Conservation (phyloP, 2,888 invertebrate species). For the Drosophila longiperda region DNA sequence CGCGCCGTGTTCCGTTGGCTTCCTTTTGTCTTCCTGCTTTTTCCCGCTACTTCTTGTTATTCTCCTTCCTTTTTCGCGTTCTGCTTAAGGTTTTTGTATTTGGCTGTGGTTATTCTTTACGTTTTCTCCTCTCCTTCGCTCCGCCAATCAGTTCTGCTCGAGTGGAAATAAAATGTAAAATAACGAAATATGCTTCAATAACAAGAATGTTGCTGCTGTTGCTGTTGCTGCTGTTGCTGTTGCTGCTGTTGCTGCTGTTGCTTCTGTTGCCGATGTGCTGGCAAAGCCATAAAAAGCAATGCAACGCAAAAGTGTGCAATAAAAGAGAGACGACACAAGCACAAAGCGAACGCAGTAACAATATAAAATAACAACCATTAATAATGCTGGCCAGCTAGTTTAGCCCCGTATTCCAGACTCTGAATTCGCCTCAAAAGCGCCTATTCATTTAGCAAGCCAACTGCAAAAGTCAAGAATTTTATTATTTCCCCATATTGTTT, state of each 20-base stretch:
- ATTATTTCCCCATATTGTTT: too few species aligned
- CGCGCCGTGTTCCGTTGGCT: constrained; percentile 24
- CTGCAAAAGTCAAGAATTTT: neutral
- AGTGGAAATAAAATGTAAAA: constrained; percentile 69
- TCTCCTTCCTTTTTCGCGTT: neutral
- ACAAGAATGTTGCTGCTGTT: constrained; percentile 32
- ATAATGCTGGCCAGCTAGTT: constrained; percentile 37
- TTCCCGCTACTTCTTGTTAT: constrained; percentile 13
- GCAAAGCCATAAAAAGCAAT: constrained; percentile 59
- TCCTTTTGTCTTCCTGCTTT: neutral
- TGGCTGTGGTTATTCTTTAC: constrained; percentile 5
- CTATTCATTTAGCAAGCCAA: neutral
- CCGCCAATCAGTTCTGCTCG: constrained; percentile 56
- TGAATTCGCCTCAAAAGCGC: constrained; percentile 21
- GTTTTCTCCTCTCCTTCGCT: constrained; percentile 35
- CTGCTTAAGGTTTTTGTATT: neutral
- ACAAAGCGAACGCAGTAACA: constrained; percentile 28
- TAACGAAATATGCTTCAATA: constrained; percentile 59
- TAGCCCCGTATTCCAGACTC: constrained; percentile 12
- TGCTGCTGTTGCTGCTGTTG: constrained; percentile 15
- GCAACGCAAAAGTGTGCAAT: constrained; percentile 52
- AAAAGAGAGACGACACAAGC: constrained; percentile 12
- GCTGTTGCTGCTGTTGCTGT: constrained; percentile 5
- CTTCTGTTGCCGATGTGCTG: constrained; percentile 23
- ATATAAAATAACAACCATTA: constrained; percentile 60